Conservation (phyloP, 2,113 vertebrate species). For the Setophaga coronata region DNA sequence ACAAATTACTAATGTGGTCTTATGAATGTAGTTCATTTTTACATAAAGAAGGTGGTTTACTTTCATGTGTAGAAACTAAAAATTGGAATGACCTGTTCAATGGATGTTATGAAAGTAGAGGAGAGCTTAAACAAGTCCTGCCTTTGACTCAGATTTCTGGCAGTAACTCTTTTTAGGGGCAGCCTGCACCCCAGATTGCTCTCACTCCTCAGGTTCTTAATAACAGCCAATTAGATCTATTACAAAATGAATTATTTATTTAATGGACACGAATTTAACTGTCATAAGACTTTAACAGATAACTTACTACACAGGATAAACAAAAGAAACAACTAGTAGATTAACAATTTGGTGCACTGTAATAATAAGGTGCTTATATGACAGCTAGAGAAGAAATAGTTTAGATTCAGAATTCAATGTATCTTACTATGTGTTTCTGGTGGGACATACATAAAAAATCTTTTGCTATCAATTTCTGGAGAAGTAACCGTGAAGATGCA, state of each 20-base stretch:
- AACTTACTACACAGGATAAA: too few relatives aligned
- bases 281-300: background rate
- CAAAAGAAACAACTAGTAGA: background rate
- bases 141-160: background rate
- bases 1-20: background rate
- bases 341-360: background rate
- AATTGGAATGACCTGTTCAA: background rate
- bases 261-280: background rate
- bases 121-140: background rate
- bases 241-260: background rate
- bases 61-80: background rate
- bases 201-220: background rate
- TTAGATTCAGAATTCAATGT: background rate
- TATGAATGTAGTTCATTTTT: background rate
- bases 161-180: background rate
- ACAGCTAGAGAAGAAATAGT: background rate
- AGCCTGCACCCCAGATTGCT: background rate
- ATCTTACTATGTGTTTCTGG: background rate
- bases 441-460: background rate
- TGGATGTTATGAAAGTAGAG: background rate
- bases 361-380: background rate
- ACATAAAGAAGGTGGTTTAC: background rate
- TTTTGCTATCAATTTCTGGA: background rate
- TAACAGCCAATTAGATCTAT: background rate
- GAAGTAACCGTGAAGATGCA: fast-evolving